These are phyloP conservation scores for Cheiracanthium punctorium DNA, from an alignment of 2,888 invertebrate species.

Conservation along the genomic window DNA sequence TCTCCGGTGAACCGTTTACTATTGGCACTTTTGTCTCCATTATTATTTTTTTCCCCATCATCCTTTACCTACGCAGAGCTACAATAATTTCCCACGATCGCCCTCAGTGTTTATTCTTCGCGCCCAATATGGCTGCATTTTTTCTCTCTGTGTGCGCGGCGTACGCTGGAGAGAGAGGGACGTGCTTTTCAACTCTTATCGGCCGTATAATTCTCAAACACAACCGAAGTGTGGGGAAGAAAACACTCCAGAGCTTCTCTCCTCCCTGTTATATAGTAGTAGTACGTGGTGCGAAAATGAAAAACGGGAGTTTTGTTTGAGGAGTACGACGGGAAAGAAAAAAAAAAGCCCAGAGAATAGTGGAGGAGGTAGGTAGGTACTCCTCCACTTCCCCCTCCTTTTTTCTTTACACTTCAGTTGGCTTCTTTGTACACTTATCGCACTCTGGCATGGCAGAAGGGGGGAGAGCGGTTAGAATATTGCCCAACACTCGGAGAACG, in stretches of 20 bases:
- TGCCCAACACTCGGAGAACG: constrained; percentile 6
- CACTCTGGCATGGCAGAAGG: constrained; percentile 34
- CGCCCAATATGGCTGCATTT: constrained; percentile 14
- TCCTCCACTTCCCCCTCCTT: not conserved
- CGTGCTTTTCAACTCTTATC: constrained; percentile 50
- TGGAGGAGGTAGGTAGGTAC: no score
- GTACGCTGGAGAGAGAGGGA: not conserved
- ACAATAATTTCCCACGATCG: constrained; percentile 49
- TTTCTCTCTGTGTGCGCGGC: not conserved
- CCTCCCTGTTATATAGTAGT: no score
- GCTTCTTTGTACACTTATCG: constrained; percentile 51
- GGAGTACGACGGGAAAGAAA: constrained; percentile 23
- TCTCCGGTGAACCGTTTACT: constrained; percentile 26
- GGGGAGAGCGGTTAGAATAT: constrained; percentile 25
- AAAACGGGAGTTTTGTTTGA: constrained; percentile 67
- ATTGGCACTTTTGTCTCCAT: constrained; percentile 36
- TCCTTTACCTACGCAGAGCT: constrained; percentile 2
- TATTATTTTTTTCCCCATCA: not conserved
- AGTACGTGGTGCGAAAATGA: constrained; percentile 47
- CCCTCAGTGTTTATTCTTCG: constrained; percentile 21
- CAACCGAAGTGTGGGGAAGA: constrained; percentile 19
- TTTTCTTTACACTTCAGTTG: constrained; percentile 51
- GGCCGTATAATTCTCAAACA: constrained; percentile 66
- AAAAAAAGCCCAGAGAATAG: not conserved
- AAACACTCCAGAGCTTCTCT: constrained; percentile 25